Evolutionary conservation across 2,113 vertebrate species (phyloP).

Genomic region (Vulpes ferrilata): DNA sequence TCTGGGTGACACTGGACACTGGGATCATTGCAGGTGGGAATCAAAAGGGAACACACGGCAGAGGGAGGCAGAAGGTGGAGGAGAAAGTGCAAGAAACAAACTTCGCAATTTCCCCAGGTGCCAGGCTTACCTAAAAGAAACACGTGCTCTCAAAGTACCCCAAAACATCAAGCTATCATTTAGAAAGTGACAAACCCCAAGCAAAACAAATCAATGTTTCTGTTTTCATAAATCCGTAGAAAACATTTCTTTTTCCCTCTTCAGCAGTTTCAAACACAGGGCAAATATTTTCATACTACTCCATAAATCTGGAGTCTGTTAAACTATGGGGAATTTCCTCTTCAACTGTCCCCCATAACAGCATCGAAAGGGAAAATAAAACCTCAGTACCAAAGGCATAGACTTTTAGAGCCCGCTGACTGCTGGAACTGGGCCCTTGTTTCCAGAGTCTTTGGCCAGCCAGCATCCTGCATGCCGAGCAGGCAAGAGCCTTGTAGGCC

Average conservation of each 20-base stretch:
- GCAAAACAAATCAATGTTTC: conserved; percentile 78
- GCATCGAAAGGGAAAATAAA: conserved; percentile 72
- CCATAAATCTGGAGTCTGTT: conserved; percentile 77
- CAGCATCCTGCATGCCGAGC: not conserved
- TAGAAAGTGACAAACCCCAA: conserved; percentile 59
- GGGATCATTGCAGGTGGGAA: not conserved
- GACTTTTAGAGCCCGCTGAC: conserved; percentile 63
- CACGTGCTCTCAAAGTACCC: not conserved
- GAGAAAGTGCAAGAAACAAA: not conserved
- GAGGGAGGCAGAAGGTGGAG: not conserved
- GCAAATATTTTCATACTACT: conserved; percentile 76
- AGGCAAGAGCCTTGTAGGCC: not conserved
- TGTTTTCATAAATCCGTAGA: conserved; percentile 73
- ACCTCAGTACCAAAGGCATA: conserved; percentile 56
- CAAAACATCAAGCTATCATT: conserved; percentile 51
- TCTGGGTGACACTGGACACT: not conserved
- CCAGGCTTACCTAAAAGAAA: not conserved
- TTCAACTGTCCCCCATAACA: conserved; percentile 54
- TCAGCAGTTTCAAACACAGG: conserved; percentile 72
- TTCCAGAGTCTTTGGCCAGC: not conserved
- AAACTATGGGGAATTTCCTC: conserved; percentile 70
- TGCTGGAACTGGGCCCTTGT: not conserved
- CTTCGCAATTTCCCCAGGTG: not conserved
- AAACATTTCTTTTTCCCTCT: conserved; percentile 73
- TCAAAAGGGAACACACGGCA: not conserved